These are phyloP conservation scores for Hirudo medicinalis DNA, from an alignment of 1,140 invertebrate genomes.

Conservation along the genomic window DNA sequence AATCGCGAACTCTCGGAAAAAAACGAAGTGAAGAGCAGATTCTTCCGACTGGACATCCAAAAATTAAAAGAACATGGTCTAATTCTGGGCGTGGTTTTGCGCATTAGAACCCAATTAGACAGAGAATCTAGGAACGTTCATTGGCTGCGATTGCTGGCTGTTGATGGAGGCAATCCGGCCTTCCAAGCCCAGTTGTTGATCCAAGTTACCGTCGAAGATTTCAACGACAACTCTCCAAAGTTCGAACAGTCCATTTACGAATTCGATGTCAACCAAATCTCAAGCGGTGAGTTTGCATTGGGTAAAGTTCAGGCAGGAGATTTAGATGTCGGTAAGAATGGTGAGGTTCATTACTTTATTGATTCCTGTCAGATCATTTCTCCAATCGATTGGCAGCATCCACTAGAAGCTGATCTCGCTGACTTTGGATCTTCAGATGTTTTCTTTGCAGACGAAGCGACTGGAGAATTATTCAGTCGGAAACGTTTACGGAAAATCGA, in stretches of 20 bases:
- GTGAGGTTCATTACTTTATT: background rate
- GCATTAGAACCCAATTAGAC: background rate
- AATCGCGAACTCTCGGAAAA: too few relatives aligned
- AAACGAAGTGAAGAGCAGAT: background rate
- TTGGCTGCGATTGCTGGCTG: background rate
- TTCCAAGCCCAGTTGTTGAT: slow-evolving; percentile 1
- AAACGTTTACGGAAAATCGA: too few relatives aligned
- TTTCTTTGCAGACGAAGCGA: too few relatives aligned
- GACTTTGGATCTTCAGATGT: too few relatives aligned
- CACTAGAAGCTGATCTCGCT: too few relatives aligned
- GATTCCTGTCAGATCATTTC: background rate
- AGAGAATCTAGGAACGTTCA: background rate
- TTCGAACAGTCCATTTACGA: background rate
- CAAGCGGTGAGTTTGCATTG: background rate
- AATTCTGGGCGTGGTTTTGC: background rate
- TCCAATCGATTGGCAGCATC: too few relatives aligned
- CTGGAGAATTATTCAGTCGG: too few relatives aligned
- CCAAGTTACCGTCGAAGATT: background rate
- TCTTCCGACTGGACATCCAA: background rate
- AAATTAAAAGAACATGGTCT: background rate
- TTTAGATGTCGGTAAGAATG: background rate
- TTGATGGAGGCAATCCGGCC: background rate
- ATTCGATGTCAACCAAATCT: background rate
- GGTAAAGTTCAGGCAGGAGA: background rate
- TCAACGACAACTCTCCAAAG: slow-evolving; percentile 2